A percentile compares a stretch with the other conserved stretches of the same genome.
Conservation (phyloP, 2,797 vertebrate species). For the Myotis daubentonii region DNA sequence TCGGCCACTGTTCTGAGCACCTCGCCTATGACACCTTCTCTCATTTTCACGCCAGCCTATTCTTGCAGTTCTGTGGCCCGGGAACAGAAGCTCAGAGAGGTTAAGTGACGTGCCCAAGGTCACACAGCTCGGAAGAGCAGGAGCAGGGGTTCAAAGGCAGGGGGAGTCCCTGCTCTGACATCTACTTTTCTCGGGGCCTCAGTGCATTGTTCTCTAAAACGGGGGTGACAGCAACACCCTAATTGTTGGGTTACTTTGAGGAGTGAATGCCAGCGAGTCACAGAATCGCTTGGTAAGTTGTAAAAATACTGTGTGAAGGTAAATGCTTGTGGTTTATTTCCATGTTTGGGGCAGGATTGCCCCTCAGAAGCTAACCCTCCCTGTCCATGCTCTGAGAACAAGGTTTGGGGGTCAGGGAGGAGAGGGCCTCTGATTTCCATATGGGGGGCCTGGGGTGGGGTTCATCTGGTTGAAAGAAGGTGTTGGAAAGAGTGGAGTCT, state of each 20-base stretch:
- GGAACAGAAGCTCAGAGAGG: background rate
- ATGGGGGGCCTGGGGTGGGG: no score
- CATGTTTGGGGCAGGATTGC: background rate
- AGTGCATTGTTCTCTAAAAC: background rate
- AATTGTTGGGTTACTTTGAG: background rate
- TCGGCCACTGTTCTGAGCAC: background rate
- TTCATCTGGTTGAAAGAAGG: background rate
- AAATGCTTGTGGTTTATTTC: background rate
- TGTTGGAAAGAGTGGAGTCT: background rate
- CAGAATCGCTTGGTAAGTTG: background rate
- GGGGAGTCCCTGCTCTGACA: background rate
- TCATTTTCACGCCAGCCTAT: background rate
- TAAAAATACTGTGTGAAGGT: background rate
- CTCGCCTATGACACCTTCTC: background rate
- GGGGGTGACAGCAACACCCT: background rate
- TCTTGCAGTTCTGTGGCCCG: background rate
- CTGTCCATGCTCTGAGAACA: background rate
- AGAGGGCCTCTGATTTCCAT: background rate
- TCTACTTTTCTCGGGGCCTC: background rate
- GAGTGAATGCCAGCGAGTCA: background rate
- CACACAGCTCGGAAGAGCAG: background rate
- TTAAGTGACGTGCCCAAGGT: background rate
- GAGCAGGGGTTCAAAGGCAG: background rate
- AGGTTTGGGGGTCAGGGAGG: background rate
- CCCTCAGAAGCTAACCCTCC: background rate